A percentile compares a stretch with the other conserved stretches of the same genome.
Evolutionary conservation across 2,888 invertebrate species (phyloP).

Genomic region (Phalangium opilio): DNA sequence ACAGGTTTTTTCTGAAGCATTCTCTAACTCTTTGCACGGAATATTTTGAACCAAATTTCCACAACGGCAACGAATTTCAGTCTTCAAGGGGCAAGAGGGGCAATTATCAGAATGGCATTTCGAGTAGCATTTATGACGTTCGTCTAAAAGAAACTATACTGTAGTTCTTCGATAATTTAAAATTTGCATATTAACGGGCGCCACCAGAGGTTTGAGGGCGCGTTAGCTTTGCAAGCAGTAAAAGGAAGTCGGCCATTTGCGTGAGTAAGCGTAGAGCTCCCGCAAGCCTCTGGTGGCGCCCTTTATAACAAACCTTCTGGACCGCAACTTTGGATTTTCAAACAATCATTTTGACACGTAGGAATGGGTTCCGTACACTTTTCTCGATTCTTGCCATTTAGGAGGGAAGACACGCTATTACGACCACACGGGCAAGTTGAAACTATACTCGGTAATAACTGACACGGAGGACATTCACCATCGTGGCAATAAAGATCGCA

Average conservation of each 20-base stretch:
- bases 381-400: conserved; percentile 3
- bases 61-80: conserved; percentile 65
- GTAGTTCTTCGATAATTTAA: not conserved
- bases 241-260: no score
- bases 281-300: no score
- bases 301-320: conserved; percentile 28
- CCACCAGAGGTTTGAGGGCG: no score
- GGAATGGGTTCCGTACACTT: conserved; percentile 71
- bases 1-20: conserved; percentile 54
- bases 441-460: conserved; percentile 42
- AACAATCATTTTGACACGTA: conserved; percentile 28
- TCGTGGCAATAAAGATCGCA: conserved; percentile 53
- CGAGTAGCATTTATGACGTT: conserved; percentile 50
- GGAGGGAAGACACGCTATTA: conserved; percentile 33
- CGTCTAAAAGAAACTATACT: conserved; percentile 22
- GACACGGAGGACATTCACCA: conserved; percentile 49
- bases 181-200: no score
- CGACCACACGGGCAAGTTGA: conserved; percentile 63
- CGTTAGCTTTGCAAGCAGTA: no score
- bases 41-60: conserved; percentile 68
- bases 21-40: conserved; percentile 52
- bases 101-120: conserved; percentile 57
- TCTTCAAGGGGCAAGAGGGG: conserved; percentile 57
- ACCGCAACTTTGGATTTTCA: conserved; percentile 16
- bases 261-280: no score